A percentile compares a stretch with the other conserved stretches of the same genome.
phyloP scores from a whole-genome alignment of 2,888 invertebrate species.

The Cryptophagus acutangulus region DNA sequence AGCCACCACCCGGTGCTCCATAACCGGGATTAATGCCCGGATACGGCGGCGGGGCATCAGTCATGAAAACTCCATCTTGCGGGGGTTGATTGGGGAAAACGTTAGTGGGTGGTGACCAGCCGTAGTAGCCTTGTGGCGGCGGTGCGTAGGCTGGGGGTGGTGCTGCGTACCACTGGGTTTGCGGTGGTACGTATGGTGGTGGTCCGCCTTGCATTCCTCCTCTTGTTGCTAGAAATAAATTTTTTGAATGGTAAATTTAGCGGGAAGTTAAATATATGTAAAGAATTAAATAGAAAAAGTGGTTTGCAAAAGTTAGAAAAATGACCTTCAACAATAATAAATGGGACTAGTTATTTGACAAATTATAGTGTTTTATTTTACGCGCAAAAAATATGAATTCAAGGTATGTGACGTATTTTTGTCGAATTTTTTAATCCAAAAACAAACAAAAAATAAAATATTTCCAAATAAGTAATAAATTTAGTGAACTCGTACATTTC shows the following conservation, averaged over 20 bases:
- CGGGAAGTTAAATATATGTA: constrained; percentile 2
- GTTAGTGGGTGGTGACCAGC: constrained; percentile 83
- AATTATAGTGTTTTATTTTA: too few species aligned
- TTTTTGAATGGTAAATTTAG: constrained; percentile 9
- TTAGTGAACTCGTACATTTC: too few species aligned
- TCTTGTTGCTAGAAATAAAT: constrained; percentile 54
- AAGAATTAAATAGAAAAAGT: not conserved
- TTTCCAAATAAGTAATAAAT: too few species aligned
- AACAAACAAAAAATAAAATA: too few species aligned
- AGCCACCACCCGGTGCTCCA: constrained; percentile 27
- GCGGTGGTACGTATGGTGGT: constrained; percentile 77
- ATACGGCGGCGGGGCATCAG: constrained; percentile 89
- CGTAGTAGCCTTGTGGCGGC: constrained; percentile 82
- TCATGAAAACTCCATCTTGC: constrained; percentile 82
- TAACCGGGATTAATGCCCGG: constrained; percentile 68
- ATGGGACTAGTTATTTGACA: too few species aligned
- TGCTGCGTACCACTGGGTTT: constrained; percentile 76
- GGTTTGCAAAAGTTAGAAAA: not conserved
- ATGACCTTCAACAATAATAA: too few species aligned
- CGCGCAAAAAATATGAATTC: too few species aligned
- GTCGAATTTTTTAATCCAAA: too few species aligned
- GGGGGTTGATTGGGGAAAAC: constrained; percentile 66
- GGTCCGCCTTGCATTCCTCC: constrained; percentile 60
- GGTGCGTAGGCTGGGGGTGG: constrained; percentile 89
- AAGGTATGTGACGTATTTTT: too few species aligned